Evolutionary conservation across 92 coral and sea anemone species (phyloP), one percentile per base, ranked within the genome.

Genomic region (Galaxea fascicularis): DNA sequence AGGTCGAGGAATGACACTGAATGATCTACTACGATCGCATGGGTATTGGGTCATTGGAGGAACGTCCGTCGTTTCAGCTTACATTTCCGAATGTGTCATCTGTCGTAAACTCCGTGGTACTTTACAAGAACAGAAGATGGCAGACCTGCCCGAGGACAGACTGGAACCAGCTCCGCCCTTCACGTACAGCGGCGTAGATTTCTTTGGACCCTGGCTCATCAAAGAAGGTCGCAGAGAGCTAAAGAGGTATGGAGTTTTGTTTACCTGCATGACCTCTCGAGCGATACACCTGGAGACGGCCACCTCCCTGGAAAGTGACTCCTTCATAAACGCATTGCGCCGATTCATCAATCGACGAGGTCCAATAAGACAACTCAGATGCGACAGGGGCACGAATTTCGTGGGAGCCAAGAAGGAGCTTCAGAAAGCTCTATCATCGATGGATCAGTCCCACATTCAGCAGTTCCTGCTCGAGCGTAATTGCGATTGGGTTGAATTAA

Each of bases 191-290:
- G 88, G 25, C 3, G 82, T 84, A 14, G 75, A 84, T 20, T 53
- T 52, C 17, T 84, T 84, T 27, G 88, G 88, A 0, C 88, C 88
- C n/a, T n/a, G n/a, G n/a, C n/a, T n/a, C n/a, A n/a, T n/a, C n/a
- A n/a, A n/a, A n/a, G n/a, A n/a, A n/a, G n/a, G n/a, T n/a, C n/a
- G n/a, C n/a, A n/a, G n/a, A n/a, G n/a, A n/a, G n/a, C n/a, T n/a
- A n/a, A n/a, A n/a, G n/a, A n/a, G n/a, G n/a, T n/a, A n/a, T n/a
- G n/a, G n/a, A n/a, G n/a, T n/a, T n/a, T n/a, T n/a, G 59, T 28
- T 10, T 39, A 74, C 74, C 54, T 27, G 87, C 73, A 25, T 82
- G 35, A 10, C 63, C 62, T 17, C 26, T 4, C 78, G 62, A n/a
- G 78, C 78, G 26, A 46, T 73, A 6, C 88, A 84, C 64, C 29